Evolutionary conservation across 2,888 invertebrate species (phyloP), one percentile per base, ranked within the genome.

Genomic region (Crocallis elinguaria): DNA sequence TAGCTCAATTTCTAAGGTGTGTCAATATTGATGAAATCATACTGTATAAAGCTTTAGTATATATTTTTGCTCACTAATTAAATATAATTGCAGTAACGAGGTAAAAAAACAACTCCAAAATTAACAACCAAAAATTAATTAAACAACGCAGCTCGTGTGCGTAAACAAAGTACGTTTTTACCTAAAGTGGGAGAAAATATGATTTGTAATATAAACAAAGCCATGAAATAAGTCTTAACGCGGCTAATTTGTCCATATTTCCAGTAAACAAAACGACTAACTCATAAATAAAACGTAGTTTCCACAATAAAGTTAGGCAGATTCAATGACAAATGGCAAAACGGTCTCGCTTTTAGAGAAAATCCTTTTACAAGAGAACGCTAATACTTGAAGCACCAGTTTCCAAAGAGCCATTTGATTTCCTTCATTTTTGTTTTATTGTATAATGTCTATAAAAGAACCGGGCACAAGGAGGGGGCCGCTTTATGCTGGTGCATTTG

Each of bases 281-380:
- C 45, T 50, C 33, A 32, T 42, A 44, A 49, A 51, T 35, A 32
- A 38, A 53, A 51, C 32, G 41, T 35, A 57, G 46, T 60, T 59
- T 53, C 57, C 49, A 64, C 62, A 67, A 69, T 73, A 73, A 71
- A 67, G 70, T 57, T 55, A 39, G 36, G 43, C 55, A 43, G 32
- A 25, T 53, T 45, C 45, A 77, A 75, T 77, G 77, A 79, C 71
- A 79, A 79, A 79, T 71, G 69, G 64, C 60, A 60, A 60, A 69
- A 70, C 64, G 71, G 69, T 65, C 63, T 63, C 73, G 72, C 72
- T 70, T 66, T 73, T 9, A 16, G 77, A 77, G 78, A 76, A 79
- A 73, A 79, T 78, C 77, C 71, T 77, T 81, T 74, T 76, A 69
- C 73, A 75, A 72, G 67, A 64, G 57, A 69, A 68, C 62, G 56